Evolutionary conservation across 2,113 vertebrate species (phyloP), one percentile per base, ranked within the genome.

Genomic region (Chaetodon trifascialis): DNA sequence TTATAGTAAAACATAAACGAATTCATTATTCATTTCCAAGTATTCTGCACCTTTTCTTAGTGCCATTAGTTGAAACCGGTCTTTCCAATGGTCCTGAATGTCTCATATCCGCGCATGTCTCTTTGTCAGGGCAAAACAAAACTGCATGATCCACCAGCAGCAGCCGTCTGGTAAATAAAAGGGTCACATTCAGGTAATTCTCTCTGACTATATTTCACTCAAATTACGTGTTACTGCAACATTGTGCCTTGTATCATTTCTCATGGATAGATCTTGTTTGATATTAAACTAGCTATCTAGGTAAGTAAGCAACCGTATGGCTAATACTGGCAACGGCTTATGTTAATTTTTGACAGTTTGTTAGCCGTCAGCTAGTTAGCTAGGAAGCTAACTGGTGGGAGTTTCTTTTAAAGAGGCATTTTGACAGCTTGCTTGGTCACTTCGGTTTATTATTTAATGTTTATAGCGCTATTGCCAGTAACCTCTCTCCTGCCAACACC

Each of bases 151-250:
- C n/a, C 1, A 10, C 7, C 1, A 9, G 15, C 59, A 14, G 12
- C 40, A 16, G 40, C 3, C 0, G 6, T 59, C 23, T 59, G 44
- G 7, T 25, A 11, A 21, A 44, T 3, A 17, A 46, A 52, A 63
- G 9, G 64, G 73, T 88, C 73, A 44, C 75, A 40, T 63, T 3
- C 79, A 82, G 82, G 86, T 88, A 70, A 16, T 46, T 55, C 7
- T 25, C 6, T 42, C 44, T 16, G 2, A 1, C 10, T 10, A 2
- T 8, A 4, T 73, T 60, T 14, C 16, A 34, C 3, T 7, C 17
- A 11, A 19, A 21, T 11, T 46, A 21, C 15, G 1, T 21, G 19
- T 51, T 17, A 15, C 7, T n/a, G 19, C 5, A 38, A 12, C 23
- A 25, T 44, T 17, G 54, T 10, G 0, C 19, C 5, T 30, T 30